Evolutionary conservation across 2,888 invertebrate species (phyloP).

Genomic region (Apoderus coryli): DNA sequence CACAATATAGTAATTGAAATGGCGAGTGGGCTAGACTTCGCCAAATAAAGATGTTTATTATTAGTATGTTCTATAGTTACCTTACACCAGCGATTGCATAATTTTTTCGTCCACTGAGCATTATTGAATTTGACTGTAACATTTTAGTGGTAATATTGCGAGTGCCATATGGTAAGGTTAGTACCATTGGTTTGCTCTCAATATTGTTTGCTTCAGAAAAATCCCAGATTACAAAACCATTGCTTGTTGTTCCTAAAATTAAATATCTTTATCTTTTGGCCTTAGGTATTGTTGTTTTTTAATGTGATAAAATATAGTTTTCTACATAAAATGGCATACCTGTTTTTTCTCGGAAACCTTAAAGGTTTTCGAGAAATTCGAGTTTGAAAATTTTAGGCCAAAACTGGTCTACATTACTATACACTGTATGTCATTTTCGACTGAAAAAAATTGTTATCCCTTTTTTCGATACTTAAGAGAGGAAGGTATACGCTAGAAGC

Average conservation of each 20-base stretch:
- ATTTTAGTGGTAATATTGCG: constrained; percentile 87
- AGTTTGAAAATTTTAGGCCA: too few species aligned
- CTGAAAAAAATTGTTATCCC: too few species aligned
- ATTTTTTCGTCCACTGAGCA: constrained; percentile 78
- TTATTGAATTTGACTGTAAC: constrained; percentile 79
- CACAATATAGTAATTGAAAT: neutral
- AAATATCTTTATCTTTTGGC: too few species aligned
- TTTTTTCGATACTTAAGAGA: constrained; percentile 4
- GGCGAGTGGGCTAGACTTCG: too few species aligned
- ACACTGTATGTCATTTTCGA: too few species aligned
- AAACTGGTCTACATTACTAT: too few species aligned
- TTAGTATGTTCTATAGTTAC: constrained; percentile 33
- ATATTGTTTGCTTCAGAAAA: constrained; percentile 40
- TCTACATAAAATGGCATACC: too few species aligned
- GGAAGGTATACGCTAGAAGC: too few species aligned
- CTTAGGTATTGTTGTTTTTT: constrained; percentile 4
- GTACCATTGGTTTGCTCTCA: constrained; percentile 43
- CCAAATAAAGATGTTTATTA: constrained; percentile 2
- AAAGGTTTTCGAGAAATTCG: too few species aligned
- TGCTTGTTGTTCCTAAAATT: constrained; percentile 52
- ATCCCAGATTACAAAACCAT: constrained; percentile 75
- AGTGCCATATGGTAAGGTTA: constrained; percentile 70
- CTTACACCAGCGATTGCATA: constrained; percentile 92
- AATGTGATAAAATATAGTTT: constrained; percentile 10
- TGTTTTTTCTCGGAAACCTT: too few species aligned